Evolutionary conservation across 2,888 invertebrate species (phyloP).

Genomic region (Tiphia femorata): DNA sequence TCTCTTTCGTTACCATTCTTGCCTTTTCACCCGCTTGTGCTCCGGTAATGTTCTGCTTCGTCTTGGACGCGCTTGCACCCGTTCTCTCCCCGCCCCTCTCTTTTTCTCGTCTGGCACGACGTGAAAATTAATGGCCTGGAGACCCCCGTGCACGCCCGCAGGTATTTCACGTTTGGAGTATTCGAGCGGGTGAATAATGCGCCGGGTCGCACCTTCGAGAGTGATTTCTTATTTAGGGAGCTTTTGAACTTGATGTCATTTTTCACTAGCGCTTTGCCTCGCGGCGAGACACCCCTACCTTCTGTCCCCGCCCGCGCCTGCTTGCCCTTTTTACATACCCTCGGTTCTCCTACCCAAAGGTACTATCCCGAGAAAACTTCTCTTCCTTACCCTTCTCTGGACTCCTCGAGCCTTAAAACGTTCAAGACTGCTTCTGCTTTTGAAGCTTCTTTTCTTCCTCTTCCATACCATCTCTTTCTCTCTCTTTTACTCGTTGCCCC

Average conservation of each 20-base stretch:
- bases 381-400: slow-evolving; percentile 1
- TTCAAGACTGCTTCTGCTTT: slow-evolving; percentile 16
- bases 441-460: slow-evolving; percentile 6
- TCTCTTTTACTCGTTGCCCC: no score
- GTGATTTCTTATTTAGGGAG: slow-evolving; percentile 61
- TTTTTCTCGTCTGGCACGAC: slow-evolving; percentile 16
- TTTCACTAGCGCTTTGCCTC: slow-evolving; percentile 48
- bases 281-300: slow-evolving; percentile 11
- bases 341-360: no score
- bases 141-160: slow-evolving; percentile 25
- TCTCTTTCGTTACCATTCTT: no score
- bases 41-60: no score
- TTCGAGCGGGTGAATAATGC: slow-evolving; percentile 38
- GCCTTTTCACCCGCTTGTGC: not conserved
- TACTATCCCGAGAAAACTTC: no score
- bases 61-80: no score
- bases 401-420: not conserved
- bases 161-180: slow-evolving; percentile 43
- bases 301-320: not conserved
- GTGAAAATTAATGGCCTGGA: slow-evolving; percentile 54
- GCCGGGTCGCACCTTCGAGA: slow-evolving; percentile 26
- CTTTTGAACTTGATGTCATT: slow-evolving; percentile 57
- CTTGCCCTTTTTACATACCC: no score
- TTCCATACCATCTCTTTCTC: no score
- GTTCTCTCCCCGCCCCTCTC: not conserved